Evolutionary conservation across 2,888 invertebrate species (phyloP), one percentile per base, ranked within the genome.

Genomic region (Zygogramma bicolorata): DNA sequence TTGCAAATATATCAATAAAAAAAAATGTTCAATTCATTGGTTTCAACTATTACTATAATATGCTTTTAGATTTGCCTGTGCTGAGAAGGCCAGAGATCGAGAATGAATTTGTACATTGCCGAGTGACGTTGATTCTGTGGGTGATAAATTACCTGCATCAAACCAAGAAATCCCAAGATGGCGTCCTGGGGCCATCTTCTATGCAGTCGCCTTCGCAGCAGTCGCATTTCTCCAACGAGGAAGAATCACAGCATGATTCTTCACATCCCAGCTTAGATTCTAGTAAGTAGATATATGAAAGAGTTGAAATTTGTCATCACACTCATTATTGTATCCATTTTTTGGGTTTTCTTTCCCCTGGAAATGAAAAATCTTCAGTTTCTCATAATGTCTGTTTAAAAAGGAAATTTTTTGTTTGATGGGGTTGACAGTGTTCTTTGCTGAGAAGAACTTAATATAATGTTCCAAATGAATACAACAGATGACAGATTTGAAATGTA

Each of bases 91-190:
- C 93, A 74, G 92, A 93, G 80, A 86, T 92, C 79, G 91, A 94
- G 84, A 92, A 89, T 82, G 91, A 92, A 87, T 91, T 90, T 85
- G 88, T 92, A 15, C 84, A 90, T 57, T 97, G 95, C 83, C 91
- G 96, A 78, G 96, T 97, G 42, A 93, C 93, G 5, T 89, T 97
- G 38, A 94, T 97, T 75, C 95, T 95, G 86, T 97, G 97, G 97
- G 90, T 97, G 20, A 94, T 95, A 0, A 94, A 91, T 81, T 95
- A 94, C 81, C 94, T 94, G 1, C 95, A 96, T 84, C 93, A 94
- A 78, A 90, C 92, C 77, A 93, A 91, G 85, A 91, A 90, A 79
- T 89, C 89, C 70, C 85, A 87, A 86, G 46, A 88, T 29, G 68
- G 69, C 46, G 27, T 25, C 10, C 15, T 71, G 88, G 74, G 74